A percentile compares a stretch with the other conserved stretches of the same genome.
These are phyloP conservation scores for Drosophila truncata DNA, from an alignment of 1,140 invertebrate genomes.

Conservation along the genomic window DNA sequence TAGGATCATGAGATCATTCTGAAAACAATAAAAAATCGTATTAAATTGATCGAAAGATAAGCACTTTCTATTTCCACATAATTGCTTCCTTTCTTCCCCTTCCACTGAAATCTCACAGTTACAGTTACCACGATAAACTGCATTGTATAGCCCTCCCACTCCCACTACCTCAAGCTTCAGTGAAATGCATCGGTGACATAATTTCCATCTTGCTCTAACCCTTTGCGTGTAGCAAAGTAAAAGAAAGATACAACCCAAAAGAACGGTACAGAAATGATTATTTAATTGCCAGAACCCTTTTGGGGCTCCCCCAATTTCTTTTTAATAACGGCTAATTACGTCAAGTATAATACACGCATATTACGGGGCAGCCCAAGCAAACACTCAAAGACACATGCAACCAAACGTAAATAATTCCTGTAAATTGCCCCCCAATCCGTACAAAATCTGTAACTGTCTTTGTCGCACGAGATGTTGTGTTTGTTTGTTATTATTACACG, in stretches of 20 bases:
- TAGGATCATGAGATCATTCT: not conserved
- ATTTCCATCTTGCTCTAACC: conserved; percentile 14
- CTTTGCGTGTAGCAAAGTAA: conserved; percentile 13
- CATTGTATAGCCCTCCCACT: not conserved
- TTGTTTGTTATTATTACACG: conserved; percentile 13
- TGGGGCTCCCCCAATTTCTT: conserved; percentile 64
- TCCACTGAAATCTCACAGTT: not conserved
- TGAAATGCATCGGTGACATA: conserved; percentile 40
- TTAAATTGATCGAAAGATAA: not conserved
- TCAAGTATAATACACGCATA: conserved; percentile 76
- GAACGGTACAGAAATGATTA: conserved; percentile 62
- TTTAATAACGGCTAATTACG: conserved; percentile 80
- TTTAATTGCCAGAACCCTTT: conserved; percentile 70
- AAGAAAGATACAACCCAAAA: not conserved
- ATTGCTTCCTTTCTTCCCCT: not conserved
- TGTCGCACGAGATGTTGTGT: conserved; percentile 67
- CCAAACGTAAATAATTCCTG: conserved; percentile 20
- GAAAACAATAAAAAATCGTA: not conserved
- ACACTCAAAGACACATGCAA: conserved; percentile 42
- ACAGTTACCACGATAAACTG: not conserved
- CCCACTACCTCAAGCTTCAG: not conserved
- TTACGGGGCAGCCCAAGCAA: conserved; percentile 53
- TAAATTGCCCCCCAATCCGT: conserved; percentile 65
- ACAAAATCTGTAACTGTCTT: conserved; percentile 32
- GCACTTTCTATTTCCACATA: conserved; percentile 6